Conservation (phyloP, 2,113 vertebrate species). For the Antennarius striatus region DNA sequence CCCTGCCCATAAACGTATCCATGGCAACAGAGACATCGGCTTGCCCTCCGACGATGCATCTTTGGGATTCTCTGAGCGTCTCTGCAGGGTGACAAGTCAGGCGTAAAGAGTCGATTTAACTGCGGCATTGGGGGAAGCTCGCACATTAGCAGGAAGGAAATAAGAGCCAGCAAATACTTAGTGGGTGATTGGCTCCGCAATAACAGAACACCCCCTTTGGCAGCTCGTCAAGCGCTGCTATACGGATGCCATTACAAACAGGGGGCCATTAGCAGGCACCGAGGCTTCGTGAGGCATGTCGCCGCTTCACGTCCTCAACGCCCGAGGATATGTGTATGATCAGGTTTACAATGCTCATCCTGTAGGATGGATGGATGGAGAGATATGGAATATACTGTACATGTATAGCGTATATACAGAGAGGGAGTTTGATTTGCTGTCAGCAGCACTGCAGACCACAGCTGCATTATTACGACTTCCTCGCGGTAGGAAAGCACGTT, state of each 20-base stretch:
- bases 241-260: constrained; percentile 73
- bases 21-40: constrained; percentile 59
- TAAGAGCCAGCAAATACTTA: constrained; percentile 75
- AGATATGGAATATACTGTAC: not conserved
- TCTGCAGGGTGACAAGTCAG: constrained; percentile 70
- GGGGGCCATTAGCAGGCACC: constrained; percentile 64
- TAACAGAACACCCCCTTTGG: constrained; percentile 76
- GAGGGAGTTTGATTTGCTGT: not conserved
- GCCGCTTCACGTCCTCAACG: constrained; percentile 40
- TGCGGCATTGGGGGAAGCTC: constrained; percentile 67
- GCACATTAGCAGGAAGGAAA: constrained; percentile 74
- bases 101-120: constrained; percentile 78
- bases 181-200: constrained; percentile 78
- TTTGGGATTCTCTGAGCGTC: constrained; percentile 63
- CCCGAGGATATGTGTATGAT: constrained; percentile 4
- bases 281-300: constrained; percentile 65
- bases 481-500: constrained; percentile 42
- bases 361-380: not conserved
- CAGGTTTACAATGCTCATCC: too few relatives aligned
- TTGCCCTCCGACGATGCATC: constrained; percentile 54
- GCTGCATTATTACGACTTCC: constrained; percentile 44
- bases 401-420: too few relatives aligned
- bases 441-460: not conserved
- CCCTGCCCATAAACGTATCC: constrained; percentile 57
- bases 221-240: constrained; percentile 68